Conservation (phyloP, 2,113 vertebrate species). For the Acinonyx jubatus region DNA sequence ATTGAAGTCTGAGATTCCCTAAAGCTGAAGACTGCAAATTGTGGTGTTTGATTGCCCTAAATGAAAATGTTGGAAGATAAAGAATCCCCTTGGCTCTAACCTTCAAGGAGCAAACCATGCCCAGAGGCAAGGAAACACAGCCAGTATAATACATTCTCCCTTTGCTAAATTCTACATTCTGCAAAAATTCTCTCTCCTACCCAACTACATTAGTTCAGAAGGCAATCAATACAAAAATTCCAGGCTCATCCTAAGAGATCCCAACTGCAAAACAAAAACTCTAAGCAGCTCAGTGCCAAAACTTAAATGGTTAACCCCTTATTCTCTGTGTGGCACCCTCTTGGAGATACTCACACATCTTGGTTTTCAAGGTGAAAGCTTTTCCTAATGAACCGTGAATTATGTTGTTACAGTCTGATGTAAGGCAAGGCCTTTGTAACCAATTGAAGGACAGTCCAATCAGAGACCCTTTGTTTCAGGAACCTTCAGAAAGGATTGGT, state of each 20-base stretch:
- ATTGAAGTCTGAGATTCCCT: conserved; percentile 72
- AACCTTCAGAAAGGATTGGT: not conserved
- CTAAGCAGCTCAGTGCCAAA: not conserved
- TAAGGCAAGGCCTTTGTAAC: not conserved
- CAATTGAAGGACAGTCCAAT: not conserved
- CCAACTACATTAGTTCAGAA: conserved; percentile 60
- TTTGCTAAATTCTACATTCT: conserved; percentile 53
- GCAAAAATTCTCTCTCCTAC: conserved; percentile 55
- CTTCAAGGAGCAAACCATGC: conserved; percentile 72
- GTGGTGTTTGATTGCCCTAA: conserved; percentile 74
- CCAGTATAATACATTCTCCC: conserved; percentile 52
- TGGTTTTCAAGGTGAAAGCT: conserved; percentile 30
- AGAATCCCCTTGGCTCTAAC: conserved; percentile 69
- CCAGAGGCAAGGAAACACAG: conserved; percentile 51
- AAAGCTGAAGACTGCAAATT: conserved; percentile 68
- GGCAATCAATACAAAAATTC: conserved; percentile 30
- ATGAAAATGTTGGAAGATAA: conserved; percentile 77
- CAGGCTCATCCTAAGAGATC: conserved; percentile 45
- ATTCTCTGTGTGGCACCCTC: not conserved
- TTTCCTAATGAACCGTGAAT: not conserved
- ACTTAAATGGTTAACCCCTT: not conserved
- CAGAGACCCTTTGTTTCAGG: not conserved
- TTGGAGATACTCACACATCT: not conserved
- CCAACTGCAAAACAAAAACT: conserved; percentile 45
- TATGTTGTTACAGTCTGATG: not conserved